phyloP scores from a whole-genome alignment of 2,888 invertebrate genomes.

The Phaonia tiefii region DNA sequence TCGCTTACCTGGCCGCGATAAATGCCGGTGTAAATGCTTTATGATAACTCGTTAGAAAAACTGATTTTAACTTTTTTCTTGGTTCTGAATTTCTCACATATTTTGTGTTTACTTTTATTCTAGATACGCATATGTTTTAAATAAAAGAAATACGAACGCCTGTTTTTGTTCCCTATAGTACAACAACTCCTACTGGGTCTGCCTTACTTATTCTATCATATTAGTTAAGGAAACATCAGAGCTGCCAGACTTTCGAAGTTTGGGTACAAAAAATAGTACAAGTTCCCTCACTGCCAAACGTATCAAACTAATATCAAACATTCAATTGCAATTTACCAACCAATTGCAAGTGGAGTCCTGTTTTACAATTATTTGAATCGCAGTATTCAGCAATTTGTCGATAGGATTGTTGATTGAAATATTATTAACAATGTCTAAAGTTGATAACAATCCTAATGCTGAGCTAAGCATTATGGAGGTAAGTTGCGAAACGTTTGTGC shows the following conservation, averaged over 20 bases:
- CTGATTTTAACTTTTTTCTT: too few species aligned
- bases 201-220: too few species aligned
- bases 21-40: too few species aligned
- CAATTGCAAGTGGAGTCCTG: conserved; percentile 38
- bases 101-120: too few species aligned
- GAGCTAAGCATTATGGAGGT: conserved; percentile 94
- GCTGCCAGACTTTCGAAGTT: too few species aligned
- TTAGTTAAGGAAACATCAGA: too few species aligned
- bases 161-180: background rate
- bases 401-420: conserved; percentile 32
- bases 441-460: conserved; percentile 89
- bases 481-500: conserved; percentile 77
- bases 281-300: conserved; percentile 1
- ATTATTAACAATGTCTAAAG: conserved; percentile 82
- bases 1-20: too few species aligned
- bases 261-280: too few species aligned
- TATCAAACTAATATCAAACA: conserved; percentile 57
- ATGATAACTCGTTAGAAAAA: too few species aligned
- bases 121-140: too few species aligned
- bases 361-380: conserved; percentile 38
- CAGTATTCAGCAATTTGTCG: conserved; percentile 30
- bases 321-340: conserved; percentile 51
- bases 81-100: too few species aligned
- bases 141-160: too few species aligned
- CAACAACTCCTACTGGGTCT: background rate